phyloP scores from a whole-genome alignment of 2,888 invertebrate genomes.

The Caenorhabditis sp. region DNA sequence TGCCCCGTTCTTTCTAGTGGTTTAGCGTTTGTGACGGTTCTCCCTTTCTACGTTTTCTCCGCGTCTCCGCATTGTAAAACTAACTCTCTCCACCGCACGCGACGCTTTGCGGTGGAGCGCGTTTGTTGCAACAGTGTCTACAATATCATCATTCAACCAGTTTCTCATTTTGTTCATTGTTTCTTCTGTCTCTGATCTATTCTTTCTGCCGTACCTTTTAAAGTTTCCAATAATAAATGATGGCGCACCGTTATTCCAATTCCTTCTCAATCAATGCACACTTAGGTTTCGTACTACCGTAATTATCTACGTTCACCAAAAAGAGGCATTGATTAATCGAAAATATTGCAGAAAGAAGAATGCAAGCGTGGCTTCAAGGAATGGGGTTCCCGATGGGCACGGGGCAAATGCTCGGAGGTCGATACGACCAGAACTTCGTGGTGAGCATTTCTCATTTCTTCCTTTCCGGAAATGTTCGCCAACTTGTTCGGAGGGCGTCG shows the following conservation, averaged over 20 bases:
- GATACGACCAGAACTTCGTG: conserved; percentile 40
- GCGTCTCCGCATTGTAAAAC: neutral
- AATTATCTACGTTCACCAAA: neutral
- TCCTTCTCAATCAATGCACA: too few relatives aligned
- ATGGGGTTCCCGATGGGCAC: conserved; percentile 8
- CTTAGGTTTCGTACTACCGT: too few relatives aligned
- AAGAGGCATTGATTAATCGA: neutral
- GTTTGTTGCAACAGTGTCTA: conserved; percentile 15
- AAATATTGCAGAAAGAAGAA: conserved; percentile 3
- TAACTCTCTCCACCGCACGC: neutral
- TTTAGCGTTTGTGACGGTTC: conserved; percentile 40
- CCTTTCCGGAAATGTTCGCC: conserved; percentile 15
- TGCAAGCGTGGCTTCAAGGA: conserved; percentile 53
- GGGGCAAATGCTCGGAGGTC: conserved; percentile 8
- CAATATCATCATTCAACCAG: conserved; percentile 42
- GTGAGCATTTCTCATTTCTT: conserved; percentile 20
- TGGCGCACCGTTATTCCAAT: too few relatives aligned
- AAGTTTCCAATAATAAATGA: conserved; percentile 37
- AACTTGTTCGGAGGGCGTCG: conserved; percentile 1
- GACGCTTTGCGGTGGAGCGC: conserved; percentile 20
- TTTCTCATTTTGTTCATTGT: conserved; percentile 18
- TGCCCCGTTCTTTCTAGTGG: conserved; percentile 42
- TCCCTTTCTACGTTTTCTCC: conserved; percentile 3
- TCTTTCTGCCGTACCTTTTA: neutral
- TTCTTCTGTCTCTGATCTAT: neutral